Conservation (phyloP, 2,797 vertebrate species). For the Coregonus sp. region DNA sequence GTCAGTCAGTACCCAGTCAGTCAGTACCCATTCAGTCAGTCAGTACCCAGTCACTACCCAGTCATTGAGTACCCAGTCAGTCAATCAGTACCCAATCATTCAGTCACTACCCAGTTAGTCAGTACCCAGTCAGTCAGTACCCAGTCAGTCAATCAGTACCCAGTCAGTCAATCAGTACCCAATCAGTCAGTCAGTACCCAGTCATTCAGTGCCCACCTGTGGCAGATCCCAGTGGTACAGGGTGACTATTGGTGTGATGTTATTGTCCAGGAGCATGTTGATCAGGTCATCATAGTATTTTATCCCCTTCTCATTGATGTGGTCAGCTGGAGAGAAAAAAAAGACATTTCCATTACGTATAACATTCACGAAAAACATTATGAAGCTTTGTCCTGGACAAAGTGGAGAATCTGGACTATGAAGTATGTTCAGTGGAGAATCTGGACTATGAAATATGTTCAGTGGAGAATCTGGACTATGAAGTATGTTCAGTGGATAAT, state of each 20-base stretch:
- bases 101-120: no score
- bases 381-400: background rate
- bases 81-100: no score
- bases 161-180: no score
- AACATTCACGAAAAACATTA: background rate
- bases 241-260: constrained; percentile 86
- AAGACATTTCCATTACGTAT: background rate
- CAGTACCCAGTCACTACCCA: no score
- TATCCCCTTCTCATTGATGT: constrained; percentile 85
- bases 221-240: constrained; percentile 93
- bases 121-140: no score
- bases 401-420: background rate
- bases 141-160: no score
- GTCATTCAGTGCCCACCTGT: constrained; percentile 71
- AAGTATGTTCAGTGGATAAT: background rate
- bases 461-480: background rate
- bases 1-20: no score
- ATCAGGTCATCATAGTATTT: constrained; percentile 86
- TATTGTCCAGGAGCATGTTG: constrained; percentile 82
- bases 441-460: background rate
- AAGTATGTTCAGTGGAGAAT: background rate
- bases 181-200: no score
- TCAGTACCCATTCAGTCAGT: no score
- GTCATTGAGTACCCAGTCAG: no score
- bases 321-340: constrained; percentile 71